These are phyloP conservation scores for Phoebastria nigripes DNA, from an alignment of 2,797 vertebrate species.

Conservation along the genomic window DNA sequence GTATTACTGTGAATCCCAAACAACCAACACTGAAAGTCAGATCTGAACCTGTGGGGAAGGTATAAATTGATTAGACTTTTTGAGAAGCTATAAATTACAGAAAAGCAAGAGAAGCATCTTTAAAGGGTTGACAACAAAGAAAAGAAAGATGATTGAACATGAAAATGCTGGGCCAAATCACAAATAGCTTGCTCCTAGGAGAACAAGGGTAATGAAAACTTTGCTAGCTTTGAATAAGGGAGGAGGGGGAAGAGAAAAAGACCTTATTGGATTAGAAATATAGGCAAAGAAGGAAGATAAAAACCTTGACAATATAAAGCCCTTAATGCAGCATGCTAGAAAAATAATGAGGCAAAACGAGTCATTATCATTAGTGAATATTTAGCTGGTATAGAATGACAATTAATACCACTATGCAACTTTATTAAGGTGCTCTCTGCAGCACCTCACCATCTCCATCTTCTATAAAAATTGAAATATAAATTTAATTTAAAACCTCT, in stretches of 20 bases:
- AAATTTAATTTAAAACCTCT: not conserved
- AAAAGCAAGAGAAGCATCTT: conserved; percentile 24
- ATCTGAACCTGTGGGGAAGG: conserved; percentile 29
- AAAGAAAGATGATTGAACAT: conserved; percentile 44
- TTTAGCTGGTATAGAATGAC: conserved; percentile 5
- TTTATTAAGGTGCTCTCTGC: not conserved
- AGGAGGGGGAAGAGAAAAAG: not conserved
- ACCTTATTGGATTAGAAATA: not conserved
- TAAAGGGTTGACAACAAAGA: conserved; percentile 49
- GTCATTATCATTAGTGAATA: conserved; percentile 3
- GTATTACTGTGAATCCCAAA: conserved; percentile 54
- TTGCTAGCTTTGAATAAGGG: not conserved
- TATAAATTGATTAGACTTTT: conserved; percentile 50
- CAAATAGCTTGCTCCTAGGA: conserved; percentile 6
- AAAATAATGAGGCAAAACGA: conserved; percentile 33
- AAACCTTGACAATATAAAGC: not conserved
- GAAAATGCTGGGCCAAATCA: conserved; percentile 21
- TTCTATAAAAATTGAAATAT: not conserved
- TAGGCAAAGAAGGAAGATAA: not conserved
- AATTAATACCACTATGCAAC: not conserved
- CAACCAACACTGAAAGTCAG: conserved; percentile 10
- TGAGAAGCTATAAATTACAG: conserved; percentile 52
- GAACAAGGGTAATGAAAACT: conserved; percentile 6
- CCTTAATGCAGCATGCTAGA: not conserved
- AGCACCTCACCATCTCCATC: not conserved